These are phyloP conservation scores for Macaca mulatta DNA, from an alignment of 2,113 vertebrate species.

Conservation along the genomic window DNA sequence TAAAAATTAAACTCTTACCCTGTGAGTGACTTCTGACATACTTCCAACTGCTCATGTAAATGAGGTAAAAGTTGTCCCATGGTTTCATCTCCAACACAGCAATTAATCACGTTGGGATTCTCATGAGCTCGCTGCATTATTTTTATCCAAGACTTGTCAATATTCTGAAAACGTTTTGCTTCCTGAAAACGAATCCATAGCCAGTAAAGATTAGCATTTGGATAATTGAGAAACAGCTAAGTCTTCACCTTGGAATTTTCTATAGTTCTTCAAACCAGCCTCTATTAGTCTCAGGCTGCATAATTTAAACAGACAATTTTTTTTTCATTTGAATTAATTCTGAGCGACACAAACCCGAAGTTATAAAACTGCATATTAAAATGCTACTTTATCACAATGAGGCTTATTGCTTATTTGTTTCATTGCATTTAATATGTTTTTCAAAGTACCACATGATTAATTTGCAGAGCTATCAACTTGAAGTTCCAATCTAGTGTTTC, in stretches of 20 bases:
- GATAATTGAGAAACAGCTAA: constrained; percentile 14
- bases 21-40: constrained; percentile 88
- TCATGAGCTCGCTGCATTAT: constrained; percentile 87
- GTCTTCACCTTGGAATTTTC: constrained; percentile 1
- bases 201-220: constrained; percentile 34
- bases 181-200: constrained; percentile 78
- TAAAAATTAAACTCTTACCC: constrained; percentile 78
- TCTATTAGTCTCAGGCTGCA: constrained; percentile 11
- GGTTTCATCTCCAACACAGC: constrained; percentile 87
- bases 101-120: constrained; percentile 84
- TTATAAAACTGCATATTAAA: constrained; percentile 51
- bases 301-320: constrained; percentile 24
- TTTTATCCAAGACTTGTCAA: constrained; percentile 87
- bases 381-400: not conserved
- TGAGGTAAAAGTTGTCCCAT: constrained; percentile 86
- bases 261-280: constrained; percentile 1
- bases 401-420: constrained; percentile 27
- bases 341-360: constrained; percentile 47
- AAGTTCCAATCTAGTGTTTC: constrained; percentile 55
- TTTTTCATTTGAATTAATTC: constrained; percentile 52
- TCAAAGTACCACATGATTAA: constrained; percentile 58
- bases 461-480: constrained; percentile 55
- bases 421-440: constrained; percentile 37
- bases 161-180: constrained; percentile 88
- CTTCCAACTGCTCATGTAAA: constrained; percentile 86